These are phyloP conservation scores for Margarornis squamiger DNA, from an alignment of 2,797 vertebrate species.

Conservation along the genomic window DNA sequence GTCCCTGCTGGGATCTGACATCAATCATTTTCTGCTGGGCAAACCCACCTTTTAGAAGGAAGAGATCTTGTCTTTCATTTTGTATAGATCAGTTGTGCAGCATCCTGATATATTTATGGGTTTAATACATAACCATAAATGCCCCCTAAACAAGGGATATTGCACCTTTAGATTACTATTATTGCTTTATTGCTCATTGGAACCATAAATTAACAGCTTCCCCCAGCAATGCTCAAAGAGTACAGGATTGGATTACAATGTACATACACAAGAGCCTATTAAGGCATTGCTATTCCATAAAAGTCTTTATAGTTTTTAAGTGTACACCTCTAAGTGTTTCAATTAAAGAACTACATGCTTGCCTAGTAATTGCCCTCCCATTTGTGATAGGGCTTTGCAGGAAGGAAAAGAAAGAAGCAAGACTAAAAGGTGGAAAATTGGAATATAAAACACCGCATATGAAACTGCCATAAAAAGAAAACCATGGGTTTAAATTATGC, in stretches of 20 bases:
- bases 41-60: conserved; percentile 18
- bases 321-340: conserved; percentile 74
- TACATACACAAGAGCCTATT: conserved; percentile 70
- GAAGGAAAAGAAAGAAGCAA: conserved; percentile 60
- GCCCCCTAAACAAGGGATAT: conserved; percentile 78
- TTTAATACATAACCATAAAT: conserved; percentile 79
- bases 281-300: conserved; percentile 72
- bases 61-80: conserved; percentile 71
- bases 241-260: conserved; percentile 66
- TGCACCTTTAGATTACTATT: conserved; percentile 76
- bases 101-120: conserved; percentile 76
- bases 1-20: not conserved
- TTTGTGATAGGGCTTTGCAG: conserved; percentile 52
- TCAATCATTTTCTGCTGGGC: conserved; percentile 19
- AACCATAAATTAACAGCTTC: conserved; percentile 75
- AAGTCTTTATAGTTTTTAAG: conserved; percentile 75
- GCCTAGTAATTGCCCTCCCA: conserved; percentile 71
- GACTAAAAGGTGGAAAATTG: conserved; percentile 76
- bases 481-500: conserved; percentile 66
- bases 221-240: conserved; percentile 59
- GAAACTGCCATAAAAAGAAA: conserved; percentile 67
- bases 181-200: conserved; percentile 78
- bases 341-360: conserved; percentile 74
- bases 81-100: conserved; percentile 46
- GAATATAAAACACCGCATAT: conserved; percentile 68